These are phyloP conservation scores for Amphiura filiformis DNA, from an alignment of 35 echinoderm and acorn worm genomes.

Conservation along the genomic window DNA sequence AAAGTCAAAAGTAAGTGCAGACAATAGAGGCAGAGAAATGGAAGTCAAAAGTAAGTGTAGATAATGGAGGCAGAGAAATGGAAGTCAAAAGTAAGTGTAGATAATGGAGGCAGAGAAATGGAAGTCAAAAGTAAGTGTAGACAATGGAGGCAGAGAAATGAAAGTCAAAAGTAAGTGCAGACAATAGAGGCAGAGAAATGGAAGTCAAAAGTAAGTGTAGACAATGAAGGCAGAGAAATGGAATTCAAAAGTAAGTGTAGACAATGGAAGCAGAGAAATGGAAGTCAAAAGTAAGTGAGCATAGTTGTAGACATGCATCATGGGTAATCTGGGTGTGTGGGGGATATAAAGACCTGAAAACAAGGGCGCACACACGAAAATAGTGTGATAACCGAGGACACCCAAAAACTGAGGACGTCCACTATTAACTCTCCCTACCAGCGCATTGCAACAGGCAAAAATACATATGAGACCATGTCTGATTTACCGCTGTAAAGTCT, in stretches of 20 bases:
- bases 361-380: not conserved
- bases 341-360: not conserved
- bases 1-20: constrained; percentile 63
- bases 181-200: constrained; percentile 34
- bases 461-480: no score
- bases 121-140: constrained; percentile 64
- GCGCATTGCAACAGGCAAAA: no score
- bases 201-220: constrained; percentile 64
- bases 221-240: constrained; percentile 34
- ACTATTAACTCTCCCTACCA: no score
- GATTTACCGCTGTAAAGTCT: no score
- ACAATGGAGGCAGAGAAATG: constrained; percentile 35
- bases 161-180: constrained; percentile 63
- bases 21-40: constrained; percentile 34
- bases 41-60: constrained; percentile 59
- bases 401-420: not conserved
- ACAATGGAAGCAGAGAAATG: constrained; percentile 34
- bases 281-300: constrained; percentile 60
- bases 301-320: no score
- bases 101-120: constrained; percentile 46
- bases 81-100: constrained; percentile 59
- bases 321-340: no score
- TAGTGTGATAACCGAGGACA: not conserved
- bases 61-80: constrained; percentile 46
- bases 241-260: constrained; percentile 62